Percentiles rank a stretch among this genome's conserved stretches.
Conservation (phyloP, 2,888 invertebrate genomes). For the Ophioninae sp. region DNA sequence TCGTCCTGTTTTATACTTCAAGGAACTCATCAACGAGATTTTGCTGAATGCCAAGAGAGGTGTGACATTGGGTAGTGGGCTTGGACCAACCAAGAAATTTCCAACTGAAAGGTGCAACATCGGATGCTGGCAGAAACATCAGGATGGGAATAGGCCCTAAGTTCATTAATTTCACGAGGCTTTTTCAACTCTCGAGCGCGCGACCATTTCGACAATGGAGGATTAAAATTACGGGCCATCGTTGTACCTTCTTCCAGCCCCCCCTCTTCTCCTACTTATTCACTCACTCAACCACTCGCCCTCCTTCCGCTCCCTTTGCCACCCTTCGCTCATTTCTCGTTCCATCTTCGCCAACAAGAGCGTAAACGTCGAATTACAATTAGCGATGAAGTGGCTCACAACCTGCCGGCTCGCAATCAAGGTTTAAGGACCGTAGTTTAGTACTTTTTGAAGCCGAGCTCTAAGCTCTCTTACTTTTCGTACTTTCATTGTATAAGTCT, state of each 20-base stretch:
- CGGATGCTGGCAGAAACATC: slow-evolving; percentile 21
- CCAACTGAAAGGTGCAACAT: slow-evolving; percentile 10
- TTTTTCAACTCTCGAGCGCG: slow-evolving; percentile 66
- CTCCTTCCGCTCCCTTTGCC: slow-evolving; percentile 37
- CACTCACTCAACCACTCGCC: slow-evolving; percentile 53
- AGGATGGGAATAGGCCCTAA: slow-evolving; percentile 69
- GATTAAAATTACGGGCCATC: slow-evolving; percentile 73
- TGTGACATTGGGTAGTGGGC: slow-evolving; percentile 17
- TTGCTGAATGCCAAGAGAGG: slow-evolving; percentile 38
- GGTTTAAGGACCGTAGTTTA: slow-evolving; percentile 69
- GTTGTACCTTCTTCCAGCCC: slow-evolving; percentile 27
- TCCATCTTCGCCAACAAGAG: slow-evolving; percentile 51
- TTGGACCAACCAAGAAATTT: neutral
- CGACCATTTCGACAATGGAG: slow-evolving; percentile 71
- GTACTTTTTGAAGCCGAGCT: slow-evolving; percentile 53
- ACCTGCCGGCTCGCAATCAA: slow-evolving; percentile 68
- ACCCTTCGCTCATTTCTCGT: slow-evolving; percentile 52
- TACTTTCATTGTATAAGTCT: neutral
- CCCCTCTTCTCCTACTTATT: slow-evolving; percentile 50
- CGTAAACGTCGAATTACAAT: slow-evolving; percentile 78
- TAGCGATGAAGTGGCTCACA: slow-evolving; percentile 73
- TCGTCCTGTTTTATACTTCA: slow-evolving; percentile 39
- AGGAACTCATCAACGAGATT: slow-evolving; percentile 50
- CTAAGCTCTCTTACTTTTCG: slow-evolving; percentile 41
- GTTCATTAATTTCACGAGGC: slow-evolving; percentile 76